Evolutionary conservation across 1,140 invertebrate species (phyloP).

Genomic region (Trichonephila clavipes): DNA sequence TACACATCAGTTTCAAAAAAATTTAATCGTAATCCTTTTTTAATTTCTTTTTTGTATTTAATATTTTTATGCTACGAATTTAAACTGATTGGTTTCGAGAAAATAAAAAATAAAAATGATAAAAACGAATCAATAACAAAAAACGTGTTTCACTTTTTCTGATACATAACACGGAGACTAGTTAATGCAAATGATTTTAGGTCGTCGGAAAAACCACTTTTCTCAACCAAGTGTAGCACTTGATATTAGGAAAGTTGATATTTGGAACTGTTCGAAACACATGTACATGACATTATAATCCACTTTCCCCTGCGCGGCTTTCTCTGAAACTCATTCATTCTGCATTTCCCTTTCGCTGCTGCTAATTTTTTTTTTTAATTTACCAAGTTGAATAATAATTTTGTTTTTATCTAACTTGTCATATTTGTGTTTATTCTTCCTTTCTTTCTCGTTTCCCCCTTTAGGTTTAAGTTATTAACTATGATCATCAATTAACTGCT

Average conservation of each 20-base stretch:
- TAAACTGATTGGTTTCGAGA: too few relatives aligned
- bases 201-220: conserved; percentile 58
- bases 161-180: neutral
- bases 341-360: neutral
- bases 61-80: too few relatives aligned
- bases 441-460: neutral
- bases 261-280: conserved; percentile 41
- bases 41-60: too few relatives aligned
- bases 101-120: too few relatives aligned
- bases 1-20: too few relatives aligned
- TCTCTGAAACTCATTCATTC: neutral
- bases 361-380: neutral
- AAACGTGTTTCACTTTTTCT: too few relatives aligned
- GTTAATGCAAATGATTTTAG: conserved; percentile 18
- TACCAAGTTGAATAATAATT: neutral
- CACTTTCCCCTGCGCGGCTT: neutral
- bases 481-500: neutral
- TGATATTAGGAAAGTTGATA: conserved; percentile 6
- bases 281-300: conserved; percentile 59
- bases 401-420: neutral
- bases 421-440: neutral
- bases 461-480: too few relatives aligned
- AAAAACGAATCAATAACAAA: too few relatives aligned
- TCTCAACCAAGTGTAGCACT: neutral
- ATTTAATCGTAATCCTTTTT: too few relatives aligned